phyloP scores from a whole-genome alignment of 2,888 invertebrate species.

The Gryllus longicercus region DNA sequence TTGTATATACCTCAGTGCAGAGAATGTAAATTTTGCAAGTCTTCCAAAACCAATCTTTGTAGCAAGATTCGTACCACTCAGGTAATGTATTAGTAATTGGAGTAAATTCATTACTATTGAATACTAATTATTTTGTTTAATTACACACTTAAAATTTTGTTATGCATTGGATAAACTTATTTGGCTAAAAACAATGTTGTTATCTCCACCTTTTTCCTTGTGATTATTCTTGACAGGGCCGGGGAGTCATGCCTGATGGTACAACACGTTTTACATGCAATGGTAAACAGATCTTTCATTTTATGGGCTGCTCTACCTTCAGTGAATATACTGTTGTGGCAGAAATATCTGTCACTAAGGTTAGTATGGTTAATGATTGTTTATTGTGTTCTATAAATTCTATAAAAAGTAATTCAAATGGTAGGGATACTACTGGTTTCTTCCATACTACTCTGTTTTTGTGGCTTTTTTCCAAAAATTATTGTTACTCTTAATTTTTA shows the following conservation, averaged over 20 bases:
- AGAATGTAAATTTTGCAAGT: conserved; percentile 94
- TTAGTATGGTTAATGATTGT: conserved; percentile 44
- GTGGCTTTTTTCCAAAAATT: too few species aligned
- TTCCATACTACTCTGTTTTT: too few species aligned
- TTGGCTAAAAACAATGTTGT: too few species aligned
- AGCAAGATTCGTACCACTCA: conserved; percentile 84
- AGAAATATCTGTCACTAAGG: conserved; percentile 93
- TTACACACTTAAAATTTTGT: too few species aligned
- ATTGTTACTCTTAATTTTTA: too few species aligned
- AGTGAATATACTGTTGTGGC: conserved; percentile 91
- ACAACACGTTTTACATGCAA: conserved; percentile 80
- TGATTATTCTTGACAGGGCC: conserved; percentile 54
- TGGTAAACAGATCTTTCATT: conserved; percentile 77
- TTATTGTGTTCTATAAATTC: too few species aligned
- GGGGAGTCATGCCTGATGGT: conserved; percentile 89
- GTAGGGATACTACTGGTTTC: too few species aligned
- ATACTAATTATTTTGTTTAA: too few species aligned
- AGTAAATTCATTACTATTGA: not conserved
- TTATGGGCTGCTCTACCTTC: conserved; percentile 97
- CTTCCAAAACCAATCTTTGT: conserved; percentile 94
- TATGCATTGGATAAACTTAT: too few species aligned
- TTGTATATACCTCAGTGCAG: conserved; percentile 95
- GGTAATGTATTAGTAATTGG: conserved; percentile 36
- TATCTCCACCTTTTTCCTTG: not conserved
- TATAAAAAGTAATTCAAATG: too few species aligned